phyloP scores from a whole-genome alignment of 1,140 invertebrate species.

The Cardiocondyla obscurior region DNA sequence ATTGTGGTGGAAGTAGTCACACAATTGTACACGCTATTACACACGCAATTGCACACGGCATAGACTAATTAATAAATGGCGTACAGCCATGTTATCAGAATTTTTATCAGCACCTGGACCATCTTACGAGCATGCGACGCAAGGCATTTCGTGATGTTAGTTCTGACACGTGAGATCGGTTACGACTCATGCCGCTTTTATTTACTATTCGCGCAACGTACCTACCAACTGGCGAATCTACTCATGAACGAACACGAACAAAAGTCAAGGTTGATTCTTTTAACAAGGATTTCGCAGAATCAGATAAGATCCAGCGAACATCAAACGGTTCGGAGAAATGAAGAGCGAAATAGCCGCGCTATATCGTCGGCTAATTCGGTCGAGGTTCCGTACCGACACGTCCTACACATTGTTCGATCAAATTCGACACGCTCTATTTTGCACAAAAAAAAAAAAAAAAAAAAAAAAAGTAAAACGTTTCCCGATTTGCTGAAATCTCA shows the following conservation, averaged over 20 bases:
- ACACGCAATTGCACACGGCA: background rate
- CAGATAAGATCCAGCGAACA: background rate
- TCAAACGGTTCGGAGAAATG: background rate
- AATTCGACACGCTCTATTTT: background rate
- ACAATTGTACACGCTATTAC: too few relatives aligned
- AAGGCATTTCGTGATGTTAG: constrained; percentile 12
- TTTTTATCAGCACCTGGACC: constrained; percentile 16
- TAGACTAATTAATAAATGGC: background rate
- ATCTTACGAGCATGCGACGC: background rate
- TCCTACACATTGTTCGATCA: background rate
- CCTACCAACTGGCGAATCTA: background rate
- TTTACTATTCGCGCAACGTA: constrained; percentile 35
- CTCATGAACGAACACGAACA: background rate
- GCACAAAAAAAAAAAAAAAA: background rate
- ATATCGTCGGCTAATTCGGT: background rate
- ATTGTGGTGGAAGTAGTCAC: background rate
- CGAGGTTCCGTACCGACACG: background rate
- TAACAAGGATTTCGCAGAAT: constrained; percentile 16
- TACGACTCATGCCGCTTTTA: constrained; percentile 29
- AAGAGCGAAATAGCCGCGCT: background rate
- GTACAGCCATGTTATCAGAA: constrained; percentile 8
- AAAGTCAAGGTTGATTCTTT: constrained; percentile 44
- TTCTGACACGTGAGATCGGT: constrained; percentile 12
- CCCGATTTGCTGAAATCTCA: background rate
- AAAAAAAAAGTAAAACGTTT: background rate